phyloP scores from a whole-genome alignment of 2,113 vertebrate species.

The Barbus barbus region DNA sequence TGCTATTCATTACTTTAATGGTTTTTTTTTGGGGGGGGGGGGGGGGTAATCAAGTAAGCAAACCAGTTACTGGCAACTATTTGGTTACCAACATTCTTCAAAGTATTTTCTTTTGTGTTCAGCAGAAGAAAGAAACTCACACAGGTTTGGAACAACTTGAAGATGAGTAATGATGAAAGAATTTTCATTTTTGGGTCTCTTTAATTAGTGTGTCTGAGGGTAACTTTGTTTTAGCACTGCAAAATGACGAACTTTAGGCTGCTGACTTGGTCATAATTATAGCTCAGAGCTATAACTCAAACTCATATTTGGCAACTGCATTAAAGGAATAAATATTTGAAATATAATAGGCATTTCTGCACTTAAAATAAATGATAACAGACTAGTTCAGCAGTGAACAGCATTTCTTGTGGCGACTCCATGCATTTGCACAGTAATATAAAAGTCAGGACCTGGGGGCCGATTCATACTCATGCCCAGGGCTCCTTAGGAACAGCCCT shows the following conservation, averaged over 20 bases:
- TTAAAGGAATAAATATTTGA: background rate
- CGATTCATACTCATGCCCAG: slow-evolving; percentile 68
- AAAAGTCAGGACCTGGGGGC: slow-evolving; percentile 47
- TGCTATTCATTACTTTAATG: too few relatives aligned
- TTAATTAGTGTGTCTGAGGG: slow-evolving; percentile 20
- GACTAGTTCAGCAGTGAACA: background rate
- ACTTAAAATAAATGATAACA: slow-evolving; percentile 2
- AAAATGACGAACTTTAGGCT: background rate
- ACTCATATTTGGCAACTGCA: background rate
- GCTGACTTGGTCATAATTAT: background rate
- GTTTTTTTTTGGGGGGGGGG: too few relatives aligned
- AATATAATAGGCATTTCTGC: background rate
- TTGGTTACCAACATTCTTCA: too few relatives aligned
- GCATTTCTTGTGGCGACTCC: slow-evolving; percentile 25
- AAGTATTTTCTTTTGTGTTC: too few relatives aligned
- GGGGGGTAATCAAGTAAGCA: too few relatives aligned
- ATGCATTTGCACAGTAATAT: slow-evolving; percentile 51
- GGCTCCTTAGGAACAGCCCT: slow-evolving; percentile 61
- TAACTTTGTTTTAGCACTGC: background rate
- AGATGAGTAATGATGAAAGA: too few relatives aligned
- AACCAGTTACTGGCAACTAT: too few relatives aligned
- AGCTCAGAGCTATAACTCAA: background rate
- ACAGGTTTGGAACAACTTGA: too few relatives aligned
- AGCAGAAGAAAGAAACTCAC: too few relatives aligned
- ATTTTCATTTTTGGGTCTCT: too few relatives aligned